Base-by-base conservation (phyloP, 1,140 invertebrate genomes). In the Drepana arcuata region DNA sequence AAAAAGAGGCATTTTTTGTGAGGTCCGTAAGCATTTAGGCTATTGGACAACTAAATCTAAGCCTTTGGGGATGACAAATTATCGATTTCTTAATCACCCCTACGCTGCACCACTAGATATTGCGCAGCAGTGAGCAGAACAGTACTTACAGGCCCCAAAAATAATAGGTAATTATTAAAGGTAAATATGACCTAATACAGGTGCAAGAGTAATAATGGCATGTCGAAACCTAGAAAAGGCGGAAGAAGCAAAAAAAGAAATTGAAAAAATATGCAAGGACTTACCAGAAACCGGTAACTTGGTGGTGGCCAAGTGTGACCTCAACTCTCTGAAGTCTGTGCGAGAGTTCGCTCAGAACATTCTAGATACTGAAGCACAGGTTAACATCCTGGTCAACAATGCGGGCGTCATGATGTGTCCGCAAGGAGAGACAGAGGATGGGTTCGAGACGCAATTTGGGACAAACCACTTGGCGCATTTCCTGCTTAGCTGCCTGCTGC, bases 381-480 rank as follows among this genome's bases (percentile, higher is more conserved):
- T 93, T 24, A 86, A 93, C 56, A 74, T 93, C 23, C 77, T 96
- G 1, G 88, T 95, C 9, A 94, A 95, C 50, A 95, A 95, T 82
- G 94, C 93, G 30, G 93, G 89, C 1, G 85, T 94, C 0, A 93
- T 92, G 88, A 85, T 88, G 78, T 89, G 87, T 40, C 92, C 90
- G 0, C 77, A 87, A 35, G 73, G 75, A 11, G 60, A 72, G 29
- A 95, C 93, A 0, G 80, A 87, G 53, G 94, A 96, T 79, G 93
- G 92, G 0, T 93, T 93, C 80, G 95, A 97, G 80, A 88, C 90
- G 27, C 91, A 94, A 70, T 89, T 94, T 71, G 92, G 90, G 7
- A 88, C 92, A 0, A 94, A 94, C 81, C 90, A 94, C 58, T 82
- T 94, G 23, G 92, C 91, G 9, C 94, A 95, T 61, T 96, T 95